These are phyloP conservation scores for human (Homo sapiens) DNA, from an alignment of 2,113 vertebrate species.

Conservation along the genomic window GRCh38 chr14:99212501-99213000, in stretches of 20 bases:
- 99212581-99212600: fast-evolving
- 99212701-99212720: neutral
- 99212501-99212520: neutral
- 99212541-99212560: neutral
- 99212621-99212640: neutral
- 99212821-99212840: fast-evolving
- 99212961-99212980: neutral
- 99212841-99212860: fast-evolving
- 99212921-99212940: too few species aligned
- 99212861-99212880: neutral
- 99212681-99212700: neutral
- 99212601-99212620: neutral
- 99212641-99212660: neutral
- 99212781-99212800: neutral
- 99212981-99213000: neutral
- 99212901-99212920: neutral
- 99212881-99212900: neutral
- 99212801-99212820: neutral
- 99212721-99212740: neutral
- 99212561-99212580: neutral
- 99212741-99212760: neutral
- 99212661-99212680: neutral
- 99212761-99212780: neutral
- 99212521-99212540: neutral
- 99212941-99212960: neutral